These are phyloP conservation scores for Arctia plantaginis DNA, from an alignment of 2,888 invertebrate genomes.

Conservation along the genomic window DNA sequence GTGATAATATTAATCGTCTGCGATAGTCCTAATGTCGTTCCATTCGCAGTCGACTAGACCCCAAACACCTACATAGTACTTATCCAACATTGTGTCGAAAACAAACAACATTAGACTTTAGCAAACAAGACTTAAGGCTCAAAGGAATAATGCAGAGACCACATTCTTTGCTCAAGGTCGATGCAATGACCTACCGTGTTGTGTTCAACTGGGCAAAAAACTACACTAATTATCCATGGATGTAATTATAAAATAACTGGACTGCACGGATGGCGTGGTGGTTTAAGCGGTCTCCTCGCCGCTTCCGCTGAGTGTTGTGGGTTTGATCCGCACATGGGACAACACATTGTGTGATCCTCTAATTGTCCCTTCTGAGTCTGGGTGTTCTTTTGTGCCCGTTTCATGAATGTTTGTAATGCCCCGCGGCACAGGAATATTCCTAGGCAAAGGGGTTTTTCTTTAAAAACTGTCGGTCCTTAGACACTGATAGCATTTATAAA, in stretches of 20 bases:
- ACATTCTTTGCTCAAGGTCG: conserved; percentile 78
- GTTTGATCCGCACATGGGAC: no score
- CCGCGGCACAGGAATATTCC: no score
- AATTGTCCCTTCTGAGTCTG: no score
- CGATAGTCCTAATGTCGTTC: conserved; percentile 30
- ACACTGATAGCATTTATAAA: conserved; percentile 6
- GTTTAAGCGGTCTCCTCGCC: no score
- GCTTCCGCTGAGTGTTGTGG: no score
- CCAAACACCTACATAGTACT: conserved; percentile 42
- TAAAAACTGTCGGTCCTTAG: conserved; percentile 35
- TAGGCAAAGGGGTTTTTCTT: no score
- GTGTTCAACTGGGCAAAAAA: conserved; percentile 59
- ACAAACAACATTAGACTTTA: conserved; percentile 52
- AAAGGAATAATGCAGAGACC: conserved; percentile 50
- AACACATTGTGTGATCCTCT: no score
- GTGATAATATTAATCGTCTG: not conserved
- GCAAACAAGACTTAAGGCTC: conserved; percentile 44
- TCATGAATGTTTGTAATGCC: no score
- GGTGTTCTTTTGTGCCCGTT: no score
- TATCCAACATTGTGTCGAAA: conserved; percentile 31
- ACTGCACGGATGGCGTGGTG: no score
- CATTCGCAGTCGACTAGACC: conserved; percentile 34
- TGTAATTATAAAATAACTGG: conserved; percentile 58
- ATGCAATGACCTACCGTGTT: conserved; percentile 65
- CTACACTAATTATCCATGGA: conserved; percentile 54